Conservation (phyloP, 2,888 invertebrate species). For the Harpagoxenus sublaevis region DNA sequence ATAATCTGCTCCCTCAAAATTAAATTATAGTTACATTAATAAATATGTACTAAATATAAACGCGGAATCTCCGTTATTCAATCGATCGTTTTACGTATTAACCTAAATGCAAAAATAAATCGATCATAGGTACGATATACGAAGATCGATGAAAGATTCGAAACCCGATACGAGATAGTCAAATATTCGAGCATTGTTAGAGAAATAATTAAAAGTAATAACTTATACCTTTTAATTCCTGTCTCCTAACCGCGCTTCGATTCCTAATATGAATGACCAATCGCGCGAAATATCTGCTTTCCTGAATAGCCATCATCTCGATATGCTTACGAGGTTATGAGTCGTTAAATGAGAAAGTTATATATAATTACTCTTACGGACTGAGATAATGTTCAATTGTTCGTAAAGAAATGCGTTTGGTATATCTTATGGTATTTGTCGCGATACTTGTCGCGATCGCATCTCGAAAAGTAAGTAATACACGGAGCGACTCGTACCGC, state of each 20-base stretch:
- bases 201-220: background rate
- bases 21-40: too few relatives aligned
- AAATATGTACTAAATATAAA: too few relatives aligned
- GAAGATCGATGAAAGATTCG: too few relatives aligned
- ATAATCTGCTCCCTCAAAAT: too few relatives aligned
- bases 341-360: background rate
- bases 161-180: too few relatives aligned
- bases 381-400: background rate
- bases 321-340: background rate
- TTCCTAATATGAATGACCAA: background rate
- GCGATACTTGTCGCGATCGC: background rate
- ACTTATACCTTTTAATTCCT: background rate
- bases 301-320: background rate
- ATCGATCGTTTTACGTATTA: too few relatives aligned
- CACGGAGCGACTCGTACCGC: background rate
- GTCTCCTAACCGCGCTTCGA: too few relatives aligned
- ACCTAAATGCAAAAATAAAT: too few relatives aligned
- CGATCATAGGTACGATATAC: too few relatives aligned
- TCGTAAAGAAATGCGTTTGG: background rate
- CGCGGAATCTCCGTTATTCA: too few relatives aligned
- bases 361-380: background rate
- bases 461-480: background rate
- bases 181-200: too few relatives aligned
- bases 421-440: background rate
- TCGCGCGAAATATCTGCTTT: background rate